Base-by-base conservation (phyloP, 2,113 vertebrate genomes). In the Sus scrofa region DNA sequence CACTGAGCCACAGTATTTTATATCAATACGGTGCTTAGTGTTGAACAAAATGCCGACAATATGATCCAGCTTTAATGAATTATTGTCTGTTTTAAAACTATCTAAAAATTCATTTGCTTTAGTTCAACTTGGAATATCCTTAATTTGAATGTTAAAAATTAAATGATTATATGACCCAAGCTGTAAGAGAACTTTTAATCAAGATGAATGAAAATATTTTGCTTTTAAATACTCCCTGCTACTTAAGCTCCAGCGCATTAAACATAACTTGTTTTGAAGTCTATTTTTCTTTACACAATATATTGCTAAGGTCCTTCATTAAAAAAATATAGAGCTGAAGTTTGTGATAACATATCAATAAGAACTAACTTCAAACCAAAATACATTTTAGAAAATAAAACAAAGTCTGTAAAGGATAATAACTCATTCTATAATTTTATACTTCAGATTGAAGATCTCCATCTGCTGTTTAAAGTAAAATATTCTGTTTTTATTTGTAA, bases 81-180 rank as follows among this genome's bases (percentile, higher is more conserved):
- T n/a, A 82, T 7, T 90, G 2, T 34, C 74, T 85, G 44, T 70
- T 75, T 79, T 85, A 85, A 90, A 92, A 91, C 9, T 65, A 27
- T 65, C 70, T 94, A 75, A 86, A 95, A 85, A 75, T 82, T 44
- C 19, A 67, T 75, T 93, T 81, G 54, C 2, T 14, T 91, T 84
- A 62, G 30, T 85, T 96, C 19, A 75, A 62, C 39, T 81, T 78
- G 24, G 24, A 82, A 81, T 71, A 92, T 77, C 26, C 87, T 6
- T 82, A 83, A 26, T 94, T 94, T 73, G 6, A 92, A 8, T 78
- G 19, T 74, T 88, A 95, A 92, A 96, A 96, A 79, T 79, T 79
- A 79, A 79, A 79, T 58, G 58, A 58, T 58, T 79, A 58, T 71
- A n/a, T 82, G 6, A 68, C 39, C 22, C 84, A 96, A 83, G 52